Percentiles rank a stretch among this genome's conserved stretches.
Evolutionary conservation across 64 coral and sea anemone genomes (phyloP).

Genomic region (Acropora tenuis): DNA sequence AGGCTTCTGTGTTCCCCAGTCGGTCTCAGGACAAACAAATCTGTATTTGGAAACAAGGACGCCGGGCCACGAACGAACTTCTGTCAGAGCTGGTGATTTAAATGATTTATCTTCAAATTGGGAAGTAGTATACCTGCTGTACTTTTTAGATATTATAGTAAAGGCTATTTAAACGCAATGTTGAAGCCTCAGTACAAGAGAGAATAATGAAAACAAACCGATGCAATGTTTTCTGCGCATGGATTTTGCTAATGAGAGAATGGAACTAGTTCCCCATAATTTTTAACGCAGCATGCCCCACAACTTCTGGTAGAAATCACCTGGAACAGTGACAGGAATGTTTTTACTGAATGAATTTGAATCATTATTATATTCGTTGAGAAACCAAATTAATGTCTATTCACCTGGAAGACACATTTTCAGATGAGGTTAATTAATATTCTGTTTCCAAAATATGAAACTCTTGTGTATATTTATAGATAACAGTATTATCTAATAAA

Average conservation of each 20-base stretch:
- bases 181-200: background rate
- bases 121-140: conserved; percentile 10
- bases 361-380: too few species aligned
- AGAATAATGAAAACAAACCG: conserved; percentile 38
- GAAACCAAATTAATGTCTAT: too few species aligned
- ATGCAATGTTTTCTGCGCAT: conserved; percentile 18
- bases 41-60: background rate
- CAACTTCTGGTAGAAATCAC: conserved; percentile 8
- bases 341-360: too few species aligned
- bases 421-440: too few species aligned
- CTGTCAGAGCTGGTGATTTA: conserved; percentile 32
- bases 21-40: background rate
- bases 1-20: conserved; percentile 4
- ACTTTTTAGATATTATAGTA: background rate
- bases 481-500: too few species aligned
- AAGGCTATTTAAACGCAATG: conserved; percentile 2
- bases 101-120: conserved; percentile 22
- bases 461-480: too few species aligned
- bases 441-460: too few species aligned
- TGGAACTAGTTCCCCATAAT: conserved; percentile 13
- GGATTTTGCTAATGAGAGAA: conserved; percentile 10
- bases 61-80: conserved; percentile 3
- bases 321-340: background rate
- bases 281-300: background rate
- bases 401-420: too few species aligned